Base-by-base conservation (phyloP, 2,113 vertebrate genomes). In the Calyptomena viridis region DNA sequence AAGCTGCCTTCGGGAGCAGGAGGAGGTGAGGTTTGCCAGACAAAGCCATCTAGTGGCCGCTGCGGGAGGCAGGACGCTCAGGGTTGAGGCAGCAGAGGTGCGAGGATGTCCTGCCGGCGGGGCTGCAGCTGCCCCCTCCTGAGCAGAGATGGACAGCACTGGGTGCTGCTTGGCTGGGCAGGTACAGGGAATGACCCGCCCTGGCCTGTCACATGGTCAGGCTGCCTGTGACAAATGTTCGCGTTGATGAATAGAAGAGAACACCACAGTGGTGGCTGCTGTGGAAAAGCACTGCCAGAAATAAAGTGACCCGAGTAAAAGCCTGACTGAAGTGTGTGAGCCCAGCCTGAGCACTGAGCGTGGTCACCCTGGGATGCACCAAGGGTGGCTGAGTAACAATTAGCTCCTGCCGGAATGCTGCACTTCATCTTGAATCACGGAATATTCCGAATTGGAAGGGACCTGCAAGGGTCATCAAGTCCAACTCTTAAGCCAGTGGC, bases 21-120 rank as follows among this genome's bases (percentile, higher is more conserved):
- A 30, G 37, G 13, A 35, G 35, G 50, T 14, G 67, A 62, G 31
- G 47, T 62, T 81, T 87, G 71, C 89, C 47, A 28, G 52, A 87
- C 73, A 81, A 96, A 96, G 95, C 95, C 90, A 93, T 82, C 95
- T 94, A 91, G 95, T 78, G 92, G 78, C 47, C 72, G 52, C 56
- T 12, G 64, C n/a, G 37, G 25, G 60, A 63, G 59, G 16, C 59
- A 18, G 25, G 28, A 16, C 6, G 27, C 6, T 37, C 59, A 14
- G 53, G 23, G 15, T 24, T 17, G 23, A 37, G 58, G 23, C 58
- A 8, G 24, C 58, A 11, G 23, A 12, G 37, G 11, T 28, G 37
- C 27, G 60, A 44, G 37, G 37, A 21, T 40, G 60, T 20, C 11
- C 35, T 39, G 25, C 30, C 12, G 55, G 2, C 30, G 1, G 30